Base-by-base conservation (phyloP, 2,888 invertebrate genomes). In the Pandemis corylana region DNA sequence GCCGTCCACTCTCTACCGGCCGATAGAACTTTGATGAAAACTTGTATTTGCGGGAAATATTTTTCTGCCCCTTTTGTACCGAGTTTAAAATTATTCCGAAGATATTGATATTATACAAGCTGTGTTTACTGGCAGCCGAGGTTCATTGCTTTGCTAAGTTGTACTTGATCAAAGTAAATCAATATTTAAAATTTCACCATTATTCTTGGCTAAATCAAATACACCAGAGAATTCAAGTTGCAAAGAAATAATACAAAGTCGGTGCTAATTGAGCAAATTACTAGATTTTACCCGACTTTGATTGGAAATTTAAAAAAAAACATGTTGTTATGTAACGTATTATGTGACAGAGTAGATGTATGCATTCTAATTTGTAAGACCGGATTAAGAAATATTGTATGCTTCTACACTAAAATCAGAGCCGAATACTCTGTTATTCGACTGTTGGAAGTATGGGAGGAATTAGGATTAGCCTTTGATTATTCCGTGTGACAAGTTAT, bases 1-100 rank as follows among this genome's bases (percentile, higher is more conserved):
- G 88, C 85, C 85, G 85, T 87, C 89, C 86, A 88, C 89, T 90
- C 84, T 80, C 84, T 78, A 83, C 81, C 80, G 82, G 81, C 85
- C 77, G 83, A 88, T 83, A 77, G 81, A 89, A 90, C 84, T 91
- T 90, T 87, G 84, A 88, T 87, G 85, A 85, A 88, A 91, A 90
- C 89, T 91, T 89, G 85, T 69, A 73, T 49, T 85, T 79, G 72
- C 76, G 61, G 71, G 76, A 76, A 82, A 71, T 82, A 80, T 82
- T 87, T 85, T 87, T 85, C 79, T 82, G 79, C 82, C 77, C 78
- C 82, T 78, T 81, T 85, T 87, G 86, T 83, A 86, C 79, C 85
- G 85, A 85, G 84, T 87, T 86, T 77, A 79, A 82, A 83, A 28
- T 69, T 85, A 87, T 85, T 82, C 81, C 78, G 79, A 84, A 80